Percentiles rank a stretch among this genome's conserved stretches.
phyloP scores from a whole-genome alignment of 2,888 invertebrate species.

The Apamea crenata region DNA sequence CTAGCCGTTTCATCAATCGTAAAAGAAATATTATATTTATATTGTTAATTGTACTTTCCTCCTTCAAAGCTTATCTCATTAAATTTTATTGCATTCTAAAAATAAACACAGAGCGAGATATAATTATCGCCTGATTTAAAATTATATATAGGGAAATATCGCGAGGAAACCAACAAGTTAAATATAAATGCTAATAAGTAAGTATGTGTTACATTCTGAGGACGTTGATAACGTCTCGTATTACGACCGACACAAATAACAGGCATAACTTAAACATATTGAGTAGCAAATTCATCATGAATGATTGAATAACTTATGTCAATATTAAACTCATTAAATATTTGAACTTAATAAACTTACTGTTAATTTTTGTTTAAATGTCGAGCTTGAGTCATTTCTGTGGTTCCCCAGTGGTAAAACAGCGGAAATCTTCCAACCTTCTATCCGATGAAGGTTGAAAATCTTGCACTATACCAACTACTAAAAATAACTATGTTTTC shows the following conservation, averaged over 20 bases:
- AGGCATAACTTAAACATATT: conserved; percentile 47
- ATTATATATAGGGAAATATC: conserved; percentile 46
- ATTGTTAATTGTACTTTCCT: conserved; percentile 4
- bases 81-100: conserved; percentile 33
- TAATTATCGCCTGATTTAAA: conserved; percentile 42
- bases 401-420: conserved; percentile 16
- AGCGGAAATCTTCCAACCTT: conserved; percentile 26
- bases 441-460: conserved; percentile 5
- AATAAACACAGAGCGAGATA: conserved; percentile 29
- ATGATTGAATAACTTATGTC: conserved; percentile 29
- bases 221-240: conserved; percentile 56
- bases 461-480: not conserved
- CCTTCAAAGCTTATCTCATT: conserved; percentile 27
- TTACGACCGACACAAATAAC: conserved; percentile 56
- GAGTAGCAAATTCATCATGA: conserved; percentile 31
- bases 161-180: conserved; percentile 50
- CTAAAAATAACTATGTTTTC: not conserved
- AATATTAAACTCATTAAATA: conserved; percentile 31
- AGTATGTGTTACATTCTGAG: conserved; percentile 48
- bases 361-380: not conserved
- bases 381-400: conserved; percentile 20
- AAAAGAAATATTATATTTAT: not conserved
- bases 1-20: not conserved
- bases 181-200: conserved; percentile 42
- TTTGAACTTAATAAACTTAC: conserved; percentile 4